Evolutionary conservation across 92 coral and sea anemone genomes (phyloP), one percentile per base, ranked within the genome.

Genomic region (Bergia puertoricense): DNA sequence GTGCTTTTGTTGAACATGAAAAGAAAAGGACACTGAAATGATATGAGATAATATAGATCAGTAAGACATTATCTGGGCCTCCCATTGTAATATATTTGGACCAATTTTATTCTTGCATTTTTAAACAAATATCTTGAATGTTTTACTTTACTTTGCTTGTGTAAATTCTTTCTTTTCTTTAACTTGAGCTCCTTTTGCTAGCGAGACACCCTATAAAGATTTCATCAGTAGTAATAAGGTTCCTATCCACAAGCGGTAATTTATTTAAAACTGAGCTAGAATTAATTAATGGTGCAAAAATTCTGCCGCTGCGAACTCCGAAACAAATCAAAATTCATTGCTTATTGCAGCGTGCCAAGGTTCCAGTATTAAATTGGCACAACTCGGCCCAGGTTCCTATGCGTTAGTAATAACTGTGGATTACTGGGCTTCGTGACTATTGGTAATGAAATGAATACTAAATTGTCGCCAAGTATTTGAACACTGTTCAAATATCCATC

Each of bases 41-140:
- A 14, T 42, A 4, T 1, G 23, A 42, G 74, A 56, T 37, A 37
- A 65, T 62, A 45, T 41, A 10, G 7, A 18, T 54, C 30, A 30
- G 18, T 65, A 20, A 36, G 0, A 40, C 59, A 54, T n/a, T 36
- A 22, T 9, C 13, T 68, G 30, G 74, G 3, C 6, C 41, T 45
- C 50, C n/a, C 22, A 10, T 2, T 71, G n/a, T 23, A 44, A 36
- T 6, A 23, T 83, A 41, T 18, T 42, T 40, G 30, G 45, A 22
- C 74, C 16, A 69, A 54, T 84, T 84, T 69, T 84, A 69, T 84
- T 84, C 43, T 84, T 69, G 77, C 44, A 71, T 71, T 84, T 84
- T 84, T 84, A 84, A 74, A 84, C 79, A 84, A 15, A 69, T 45
- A 14, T 66, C 73, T 82, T 66, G 86, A 3, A 67, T 18, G 18